Evolutionary conservation across 2,797 vertebrate species (phyloP).

Genomic region (Neostethus bicornis): DNA sequence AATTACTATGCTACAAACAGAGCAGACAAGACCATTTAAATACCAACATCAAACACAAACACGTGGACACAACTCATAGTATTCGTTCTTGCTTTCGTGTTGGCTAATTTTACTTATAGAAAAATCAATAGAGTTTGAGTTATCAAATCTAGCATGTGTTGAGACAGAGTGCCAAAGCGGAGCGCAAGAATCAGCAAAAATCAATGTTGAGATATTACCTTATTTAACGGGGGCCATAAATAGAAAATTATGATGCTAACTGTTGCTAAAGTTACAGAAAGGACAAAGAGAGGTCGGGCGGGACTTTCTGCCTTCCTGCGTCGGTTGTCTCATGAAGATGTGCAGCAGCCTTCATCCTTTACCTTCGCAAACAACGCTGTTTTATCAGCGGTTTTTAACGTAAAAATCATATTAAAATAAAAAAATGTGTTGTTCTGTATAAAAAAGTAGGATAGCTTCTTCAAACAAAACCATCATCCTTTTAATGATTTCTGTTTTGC

Average conservation of each 20-base stretch:
- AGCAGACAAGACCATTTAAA: slow-evolving; percentile 42
- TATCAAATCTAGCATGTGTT: slow-evolving; percentile 84
- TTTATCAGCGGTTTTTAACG: not conserved
- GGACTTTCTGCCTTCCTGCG: slow-evolving; percentile 39
- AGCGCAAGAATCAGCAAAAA: slow-evolving; percentile 83
- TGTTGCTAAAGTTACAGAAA: slow-evolving; percentile 71
- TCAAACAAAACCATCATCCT: not conserved
- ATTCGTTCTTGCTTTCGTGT: slow-evolving; percentile 67
- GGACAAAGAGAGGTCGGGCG: slow-evolving; percentile 71
- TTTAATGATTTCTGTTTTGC: not conserved
- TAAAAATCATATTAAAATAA: not conserved
- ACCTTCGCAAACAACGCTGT: slow-evolving; percentile 8
- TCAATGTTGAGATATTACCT: slow-evolving; percentile 92
- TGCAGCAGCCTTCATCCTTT: slow-evolving; percentile 1
- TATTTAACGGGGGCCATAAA: slow-evolving; percentile 91
- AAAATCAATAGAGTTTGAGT: slow-evolving; percentile 94
- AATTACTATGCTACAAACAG: slow-evolving; percentile 14
- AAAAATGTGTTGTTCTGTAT: not conserved
- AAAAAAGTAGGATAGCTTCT: not conserved
- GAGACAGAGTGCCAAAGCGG: slow-evolving; percentile 71
- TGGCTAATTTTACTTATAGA: slow-evolving; percentile 90
- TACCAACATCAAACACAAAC: slow-evolving; percentile 39
- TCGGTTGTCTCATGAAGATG: slow-evolving; percentile 13
- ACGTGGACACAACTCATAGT: slow-evolving; percentile 62
- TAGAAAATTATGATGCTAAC: slow-evolving; percentile 84